phyloP scores from a whole-genome alignment of 1,140 invertebrate species.

The Coptotermes formosanus region DNA sequence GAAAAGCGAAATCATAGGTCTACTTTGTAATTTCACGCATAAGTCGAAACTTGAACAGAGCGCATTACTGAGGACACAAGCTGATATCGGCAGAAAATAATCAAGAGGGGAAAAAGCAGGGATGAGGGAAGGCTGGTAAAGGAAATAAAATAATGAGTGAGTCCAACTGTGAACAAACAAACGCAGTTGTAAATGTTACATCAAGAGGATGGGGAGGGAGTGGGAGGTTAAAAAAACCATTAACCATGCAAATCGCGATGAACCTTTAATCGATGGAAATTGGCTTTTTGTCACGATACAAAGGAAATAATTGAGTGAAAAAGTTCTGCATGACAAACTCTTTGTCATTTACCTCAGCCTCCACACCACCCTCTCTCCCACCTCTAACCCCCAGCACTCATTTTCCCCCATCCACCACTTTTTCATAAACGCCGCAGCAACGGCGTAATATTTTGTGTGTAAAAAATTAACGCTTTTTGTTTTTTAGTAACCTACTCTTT shows the following conservation, averaged over 20 bases:
- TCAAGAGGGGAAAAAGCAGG: background rate
- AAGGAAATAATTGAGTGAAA: conserved; percentile 32
- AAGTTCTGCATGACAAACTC: conserved; percentile 30
- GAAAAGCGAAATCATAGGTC: background rate
- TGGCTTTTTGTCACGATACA: conserved; percentile 29
- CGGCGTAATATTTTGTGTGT: conserved; percentile 4
- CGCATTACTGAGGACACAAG: background rate
- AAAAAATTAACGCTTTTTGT: conserved; percentile 14
- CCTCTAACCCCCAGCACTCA: background rate
- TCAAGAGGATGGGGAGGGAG: background rate
- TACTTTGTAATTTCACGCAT: background rate
- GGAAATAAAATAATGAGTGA: conserved; percentile 13
- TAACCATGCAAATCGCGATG: conserved; percentile 33
- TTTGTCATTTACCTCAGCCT: conserved; percentile 26
- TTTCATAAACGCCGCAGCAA: conserved; percentile 6
- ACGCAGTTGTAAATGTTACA: conserved; percentile 7
- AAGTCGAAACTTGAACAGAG: background rate
- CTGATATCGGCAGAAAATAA: background rate
- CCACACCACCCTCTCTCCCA: background rate
- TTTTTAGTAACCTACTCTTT: conserved; percentile 16
- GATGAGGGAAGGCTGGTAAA: background rate
- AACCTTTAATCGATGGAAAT: conserved; percentile 33
- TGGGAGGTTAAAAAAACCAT: conserved; percentile 29
- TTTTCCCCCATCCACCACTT: background rate
- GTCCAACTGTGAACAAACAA: conserved; percentile 15